Base-by-base conservation (phyloP, 2,113 vertebrate species). In the Dryoscopus gambensis region DNA sequence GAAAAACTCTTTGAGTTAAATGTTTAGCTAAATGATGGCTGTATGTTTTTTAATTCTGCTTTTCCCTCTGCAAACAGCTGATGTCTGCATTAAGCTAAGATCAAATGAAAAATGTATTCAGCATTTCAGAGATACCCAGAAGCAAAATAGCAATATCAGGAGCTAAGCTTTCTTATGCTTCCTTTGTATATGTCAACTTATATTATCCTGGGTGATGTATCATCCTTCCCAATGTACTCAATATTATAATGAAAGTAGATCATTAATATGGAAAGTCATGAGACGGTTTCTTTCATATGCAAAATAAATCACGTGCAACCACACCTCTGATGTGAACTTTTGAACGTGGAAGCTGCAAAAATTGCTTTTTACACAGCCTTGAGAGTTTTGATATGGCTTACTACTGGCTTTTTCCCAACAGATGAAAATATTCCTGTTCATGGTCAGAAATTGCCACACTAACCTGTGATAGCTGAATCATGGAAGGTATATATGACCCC, bases 81-180 rank as follows among this genome's bases (percentile, higher is more conserved):
- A 98, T 95, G 92, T 89, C 83, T 96, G 86, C 92, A 97, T 96
- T 98, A 97, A 97, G 97, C 71, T 90, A 92, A 96, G 95, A 98
- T 98, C 83, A 98, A 97, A 97, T 97, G 96, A 96, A 95, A 98
- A 97, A 90, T 96, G 91, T 96, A 96, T 97, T 98, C 97, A 98
- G 96, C 97, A 94, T 96, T 96, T 97, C 96, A 93, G 73, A 97
- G 91, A 96, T 94, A 97, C 97, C 96, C 94, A 92, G 95, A 87
- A 97, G 84, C 87, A 95, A 89, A 95, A 92, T 96, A 93, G 90
- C 63, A 91, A 37, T 82, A 91, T 92, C 69, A 87, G 80, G 87
- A 84, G 85, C 90, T 97, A 90, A 97, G 87, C 91, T 97, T 95
- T 93, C 87, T 95, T 97, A 96, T 11, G 69, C 86, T 94, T 94